Evolutionary conservation across 1,140 invertebrate species (phyloP).

Genomic region (Bradynema listronoti): DNA sequence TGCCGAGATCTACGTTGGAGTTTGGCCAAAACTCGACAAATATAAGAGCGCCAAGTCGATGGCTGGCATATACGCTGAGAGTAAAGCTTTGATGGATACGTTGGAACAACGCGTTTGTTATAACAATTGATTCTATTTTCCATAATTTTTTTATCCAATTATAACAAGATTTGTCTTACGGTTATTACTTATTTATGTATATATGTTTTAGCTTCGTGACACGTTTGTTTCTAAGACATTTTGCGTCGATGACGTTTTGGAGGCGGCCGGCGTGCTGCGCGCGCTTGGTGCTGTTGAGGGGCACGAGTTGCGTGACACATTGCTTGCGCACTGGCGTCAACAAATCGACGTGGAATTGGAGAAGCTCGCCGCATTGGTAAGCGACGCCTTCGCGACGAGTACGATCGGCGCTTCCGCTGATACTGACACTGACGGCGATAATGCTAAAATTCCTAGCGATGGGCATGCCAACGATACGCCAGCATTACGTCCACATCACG

Average conservation of each 20-base stretch:
- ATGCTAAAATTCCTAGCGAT: too few relatives aligned
- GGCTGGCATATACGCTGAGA: conserved; percentile 11
- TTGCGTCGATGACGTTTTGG: conserved; percentile 23
- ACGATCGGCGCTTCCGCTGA: too few relatives aligned
- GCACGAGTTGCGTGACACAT: conserved; percentile 11
- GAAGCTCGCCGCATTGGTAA: conserved; percentile 16
- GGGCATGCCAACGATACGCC: background rate
- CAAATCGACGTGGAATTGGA: conserved; percentile 16
- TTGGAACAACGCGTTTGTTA: background rate
- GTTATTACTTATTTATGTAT: background rate
- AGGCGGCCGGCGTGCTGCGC: conserved; percentile 16
- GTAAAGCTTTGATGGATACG: background rate
- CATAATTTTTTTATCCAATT: background rate
- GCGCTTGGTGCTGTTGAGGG: conserved; percentile 1
- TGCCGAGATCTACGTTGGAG: conserved; percentile 12
- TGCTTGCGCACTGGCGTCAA: conserved; percentile 9
- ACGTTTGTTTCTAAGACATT: conserved; percentile 4
- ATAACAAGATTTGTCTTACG: background rate
- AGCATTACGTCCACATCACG: conserved; percentile 5
- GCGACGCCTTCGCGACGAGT: too few relatives aligned
- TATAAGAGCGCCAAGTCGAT: conserved; percentile 10
- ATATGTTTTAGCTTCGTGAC: conserved; percentile 15
- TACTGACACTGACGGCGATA: too few relatives aligned
- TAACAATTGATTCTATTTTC: background rate
- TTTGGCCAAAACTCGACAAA: conserved; percentile 21